These are phyloP conservation scores for Ptychadena robeensis DNA, from an alignment of 2,797 vertebrate species.

Conservation along the genomic window DNA sequence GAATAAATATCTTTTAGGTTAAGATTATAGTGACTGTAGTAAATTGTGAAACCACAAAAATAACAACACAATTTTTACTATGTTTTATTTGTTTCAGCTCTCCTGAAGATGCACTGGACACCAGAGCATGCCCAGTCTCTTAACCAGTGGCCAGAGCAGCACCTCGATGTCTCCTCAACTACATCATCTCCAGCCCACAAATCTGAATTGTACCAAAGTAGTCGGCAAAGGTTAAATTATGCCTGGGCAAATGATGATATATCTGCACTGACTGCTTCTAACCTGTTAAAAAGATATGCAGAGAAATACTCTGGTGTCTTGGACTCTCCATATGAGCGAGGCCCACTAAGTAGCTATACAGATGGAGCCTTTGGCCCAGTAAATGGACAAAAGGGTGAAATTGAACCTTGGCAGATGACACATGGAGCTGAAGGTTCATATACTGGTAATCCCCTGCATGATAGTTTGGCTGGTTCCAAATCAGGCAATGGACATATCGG, in stretches of 20 bases:
- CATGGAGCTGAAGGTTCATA: constrained; percentile 84
- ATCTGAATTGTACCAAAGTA: constrained; percentile 83
- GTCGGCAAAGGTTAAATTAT: constrained; percentile 88
- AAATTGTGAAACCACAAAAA: background rate
- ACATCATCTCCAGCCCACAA: constrained; percentile 96
- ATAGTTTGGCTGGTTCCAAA: constrained; percentile 83
- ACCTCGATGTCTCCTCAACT: constrained; percentile 97
- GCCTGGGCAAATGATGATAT: constrained; percentile 99
- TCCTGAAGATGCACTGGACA: constrained; percentile 99
- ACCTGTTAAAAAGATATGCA: constrained; percentile 95
- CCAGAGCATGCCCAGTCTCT: constrained; percentile 98
- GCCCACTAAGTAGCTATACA: constrained; percentile 80
- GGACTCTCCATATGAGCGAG: constrained; percentile 90
- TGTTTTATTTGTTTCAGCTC: constrained; percentile 73
- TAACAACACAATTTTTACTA: background rate
- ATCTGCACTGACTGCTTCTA: constrained; percentile 95
- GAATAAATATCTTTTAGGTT: background rate
- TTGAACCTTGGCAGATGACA: constrained; percentile 87
- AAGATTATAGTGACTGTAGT: background rate
- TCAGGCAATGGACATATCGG: constrained; percentile 72
- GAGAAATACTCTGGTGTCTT: constrained; percentile 94
- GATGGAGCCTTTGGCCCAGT: constrained; percentile 84
- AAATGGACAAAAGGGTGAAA: constrained; percentile 85
- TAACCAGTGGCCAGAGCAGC: constrained; percentile 99
- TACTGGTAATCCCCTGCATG: constrained; percentile 83